These are phyloP conservation scores for Poecile atricapillus DNA, from an alignment of 2,113 vertebrate species.

Conservation along the genomic window DNA sequence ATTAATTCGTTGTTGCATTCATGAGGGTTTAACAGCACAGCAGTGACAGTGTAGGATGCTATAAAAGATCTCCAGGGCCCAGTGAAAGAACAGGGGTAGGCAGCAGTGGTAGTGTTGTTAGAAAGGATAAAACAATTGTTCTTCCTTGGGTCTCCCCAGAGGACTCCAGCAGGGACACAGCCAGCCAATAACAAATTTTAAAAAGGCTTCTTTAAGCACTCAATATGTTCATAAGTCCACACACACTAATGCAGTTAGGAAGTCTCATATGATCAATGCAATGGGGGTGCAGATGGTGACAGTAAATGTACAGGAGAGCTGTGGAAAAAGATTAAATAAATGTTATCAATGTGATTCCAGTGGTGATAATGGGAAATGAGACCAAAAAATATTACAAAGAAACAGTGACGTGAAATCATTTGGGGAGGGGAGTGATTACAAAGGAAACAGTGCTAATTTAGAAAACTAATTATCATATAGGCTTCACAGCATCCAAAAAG, in stretches of 20 bases:
- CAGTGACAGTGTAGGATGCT: slow-evolving; percentile 42
- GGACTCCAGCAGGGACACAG: neutral
- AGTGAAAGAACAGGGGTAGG: slow-evolving; percentile 36
- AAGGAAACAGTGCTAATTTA: slow-evolving; percentile 62
- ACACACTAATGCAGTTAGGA: neutral
- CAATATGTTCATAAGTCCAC: neutral
- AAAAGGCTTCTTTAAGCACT: slow-evolving; percentile 12
- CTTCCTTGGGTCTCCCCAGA: slow-evolving; percentile 19
- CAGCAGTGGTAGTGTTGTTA: neutral
- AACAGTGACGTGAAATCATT: neutral
- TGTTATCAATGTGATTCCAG: slow-evolving; percentile 2
- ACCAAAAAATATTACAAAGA: slow-evolving; percentile 29
- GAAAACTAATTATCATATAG: slow-evolving; percentile 68
- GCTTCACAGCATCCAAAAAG: slow-evolving; percentile 54
- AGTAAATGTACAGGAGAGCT: neutral
- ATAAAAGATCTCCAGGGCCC: slow-evolving; percentile 44
- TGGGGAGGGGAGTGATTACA: slow-evolving; percentile 56
- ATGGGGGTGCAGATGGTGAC: neutral
- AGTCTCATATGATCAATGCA: neutral
- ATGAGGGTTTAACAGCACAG: slow-evolving; percentile 49
- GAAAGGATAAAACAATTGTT: slow-evolving; percentile 31
- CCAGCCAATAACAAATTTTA: slow-evolving; percentile 1
- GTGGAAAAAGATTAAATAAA: slow-evolving; percentile 34
- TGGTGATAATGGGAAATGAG: slow-evolving; percentile 57
- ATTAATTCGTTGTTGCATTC: slow-evolving; percentile 39